These are phyloP conservation scores for Nomada lathburiana DNA, from an alignment of 2,888 invertebrate genomes.

Conservation along the genomic window DNA sequence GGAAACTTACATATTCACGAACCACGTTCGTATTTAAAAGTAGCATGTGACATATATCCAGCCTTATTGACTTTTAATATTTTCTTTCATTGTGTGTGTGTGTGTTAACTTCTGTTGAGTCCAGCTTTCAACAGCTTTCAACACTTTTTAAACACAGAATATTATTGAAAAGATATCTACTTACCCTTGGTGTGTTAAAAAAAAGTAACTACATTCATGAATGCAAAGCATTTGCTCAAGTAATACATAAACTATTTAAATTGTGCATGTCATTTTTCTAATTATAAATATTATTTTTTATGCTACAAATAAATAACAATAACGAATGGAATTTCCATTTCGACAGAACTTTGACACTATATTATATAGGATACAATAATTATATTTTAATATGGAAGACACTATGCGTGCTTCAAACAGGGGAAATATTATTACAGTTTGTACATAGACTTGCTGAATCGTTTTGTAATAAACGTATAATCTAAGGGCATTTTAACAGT, in stretches of 20 bases:
- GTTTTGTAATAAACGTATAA: neutral
- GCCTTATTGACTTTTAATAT: slow-evolving; percentile 38
- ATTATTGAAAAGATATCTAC: neutral
- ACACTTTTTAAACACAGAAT: slow-evolving; percentile 52
- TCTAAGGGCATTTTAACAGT: neutral
- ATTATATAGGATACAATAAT: slow-evolving; percentile 8
- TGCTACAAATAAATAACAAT: neutral
- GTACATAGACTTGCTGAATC: neutral
- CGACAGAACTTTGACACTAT: neutral
- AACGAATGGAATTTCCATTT: slow-evolving; percentile 1
- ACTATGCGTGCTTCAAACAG: slow-evolving; percentile 11
- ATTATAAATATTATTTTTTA: neutral
- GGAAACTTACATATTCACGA: slow-evolving; percentile 84
- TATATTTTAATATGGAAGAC: neutral
- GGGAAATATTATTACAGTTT: slow-evolving; percentile 22
- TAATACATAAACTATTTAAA: neutral
- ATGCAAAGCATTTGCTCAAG: neutral
- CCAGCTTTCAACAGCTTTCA: slow-evolving; percentile 51
- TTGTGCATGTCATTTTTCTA: neutral
- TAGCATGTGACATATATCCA: slow-evolving; percentile 35
- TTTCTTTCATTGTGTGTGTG: slow-evolving; percentile 22
- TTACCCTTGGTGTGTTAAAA: neutral
- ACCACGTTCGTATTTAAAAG: slow-evolving; percentile 24
- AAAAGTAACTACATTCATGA: slow-evolving; percentile 1
- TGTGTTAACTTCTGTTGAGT: slow-evolving; percentile 31